Evolutionary conservation across 30 jellyfish, hydroid and myxozoan species (phyloP).

Genomic region (Aurelia sp.): DNA sequence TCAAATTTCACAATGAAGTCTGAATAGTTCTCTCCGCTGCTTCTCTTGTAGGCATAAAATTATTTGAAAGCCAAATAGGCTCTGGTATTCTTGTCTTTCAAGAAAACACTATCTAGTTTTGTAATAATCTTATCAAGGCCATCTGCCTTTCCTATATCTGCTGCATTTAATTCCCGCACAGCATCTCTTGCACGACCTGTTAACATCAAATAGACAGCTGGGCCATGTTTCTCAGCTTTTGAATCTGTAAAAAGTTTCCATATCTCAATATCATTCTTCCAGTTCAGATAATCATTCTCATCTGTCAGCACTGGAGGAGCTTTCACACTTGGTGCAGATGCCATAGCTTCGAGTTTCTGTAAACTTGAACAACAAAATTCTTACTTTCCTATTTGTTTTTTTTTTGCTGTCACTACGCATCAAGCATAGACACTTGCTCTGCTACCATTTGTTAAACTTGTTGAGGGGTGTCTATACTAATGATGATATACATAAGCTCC

Average conservation of each 20-base stretch:
- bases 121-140: neutral
- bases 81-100: neutral
- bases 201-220: neutral
- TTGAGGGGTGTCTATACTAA: too few relatives aligned
- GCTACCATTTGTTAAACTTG: too few relatives aligned
- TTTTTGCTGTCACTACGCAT: too few relatives aligned
- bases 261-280: neutral
- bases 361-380: too few relatives aligned
- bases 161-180: neutral
- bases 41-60: neutral
- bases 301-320: neutral
- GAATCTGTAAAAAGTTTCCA: slow-evolving; percentile 1
- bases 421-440: too few relatives aligned
- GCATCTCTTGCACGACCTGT: neutral
- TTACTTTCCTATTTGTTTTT: too few relatives aligned
- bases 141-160: neutral
- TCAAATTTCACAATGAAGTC: neutral
- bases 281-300: neutral
- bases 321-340: too few relatives aligned
- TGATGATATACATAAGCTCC: too few relatives aligned
- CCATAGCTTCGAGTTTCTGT: too few relatives aligned
- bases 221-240: neutral
- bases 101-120: neutral
- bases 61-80: neutral
- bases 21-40: neutral